Evolutionary conservation across 2,113 vertebrate species (phyloP).

Genomic region (Glaucomys volans): DNA sequence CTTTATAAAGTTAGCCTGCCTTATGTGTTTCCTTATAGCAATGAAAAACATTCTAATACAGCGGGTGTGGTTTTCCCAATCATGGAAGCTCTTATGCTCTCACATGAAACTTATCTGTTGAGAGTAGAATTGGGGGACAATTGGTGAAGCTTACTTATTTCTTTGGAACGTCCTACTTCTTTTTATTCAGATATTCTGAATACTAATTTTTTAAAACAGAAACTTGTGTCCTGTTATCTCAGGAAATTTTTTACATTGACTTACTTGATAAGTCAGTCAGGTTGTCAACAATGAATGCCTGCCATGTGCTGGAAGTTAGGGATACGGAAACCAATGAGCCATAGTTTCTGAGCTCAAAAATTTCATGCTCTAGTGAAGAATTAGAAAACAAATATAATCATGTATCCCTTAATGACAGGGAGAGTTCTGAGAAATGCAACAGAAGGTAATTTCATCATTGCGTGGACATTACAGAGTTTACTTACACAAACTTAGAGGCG

Average conservation of each 20-base stretch:
- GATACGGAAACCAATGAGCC: neutral
- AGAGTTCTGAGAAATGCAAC: neutral
- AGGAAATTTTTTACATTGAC: neutral
- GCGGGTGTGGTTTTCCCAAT: accelerated
- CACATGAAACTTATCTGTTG: neutral
- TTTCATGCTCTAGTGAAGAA: neutral
- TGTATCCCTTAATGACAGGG: neutral
- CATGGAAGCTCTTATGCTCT: neutral
- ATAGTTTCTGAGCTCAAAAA: neutral
- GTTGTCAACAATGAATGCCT: neutral
- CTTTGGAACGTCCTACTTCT: neutral
- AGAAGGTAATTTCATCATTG: neutral
- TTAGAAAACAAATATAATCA: neutral
- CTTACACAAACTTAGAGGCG: too few species aligned
- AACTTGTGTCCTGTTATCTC: neutral
- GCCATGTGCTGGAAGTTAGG: neutral
- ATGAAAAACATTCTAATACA: neutral
- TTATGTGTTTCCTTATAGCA: neutral
- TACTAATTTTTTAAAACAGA: neutral
- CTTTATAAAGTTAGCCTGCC: neutral
- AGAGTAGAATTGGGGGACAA: neutral
- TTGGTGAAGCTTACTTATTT: neutral
- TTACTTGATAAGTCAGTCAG: neutral
- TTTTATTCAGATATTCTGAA: neutral
- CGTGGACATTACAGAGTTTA: neutral